A percentile compares a stretch with the other conserved stretches of the same genome.
Evolutionary conservation across 2,888 invertebrate species (phyloP).

Genomic region (Parascotia fuliginaria): DNA sequence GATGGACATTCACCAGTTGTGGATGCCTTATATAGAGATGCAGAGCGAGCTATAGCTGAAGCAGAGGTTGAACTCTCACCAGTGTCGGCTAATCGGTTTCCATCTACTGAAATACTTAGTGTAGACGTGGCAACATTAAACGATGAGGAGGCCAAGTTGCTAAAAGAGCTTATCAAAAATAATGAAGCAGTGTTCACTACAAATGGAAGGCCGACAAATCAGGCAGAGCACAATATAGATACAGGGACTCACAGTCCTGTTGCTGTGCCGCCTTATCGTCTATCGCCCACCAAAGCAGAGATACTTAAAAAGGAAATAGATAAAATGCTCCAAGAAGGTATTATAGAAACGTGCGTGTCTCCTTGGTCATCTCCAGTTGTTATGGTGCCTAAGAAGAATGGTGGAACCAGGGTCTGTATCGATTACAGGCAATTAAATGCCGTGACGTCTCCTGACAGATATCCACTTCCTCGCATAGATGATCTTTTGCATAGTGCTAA

Average conservation of each 20-base stretch:
- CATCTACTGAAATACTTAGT: background rate
- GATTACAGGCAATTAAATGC: conserved; percentile 9
- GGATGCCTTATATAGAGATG: background rate
- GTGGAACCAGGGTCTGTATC: conserved; percentile 2
- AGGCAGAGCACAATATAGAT: background rate
- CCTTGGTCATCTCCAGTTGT: conserved; percentile 13
- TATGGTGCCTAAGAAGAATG: conserved; percentile 13
- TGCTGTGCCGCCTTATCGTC: background rate
- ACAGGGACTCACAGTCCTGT: background rate
- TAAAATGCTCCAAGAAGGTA: background rate
- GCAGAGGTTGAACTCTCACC: background rate
- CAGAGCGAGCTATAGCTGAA: background rate
- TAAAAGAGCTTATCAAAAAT: background rate
- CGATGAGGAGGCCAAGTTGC: background rate
- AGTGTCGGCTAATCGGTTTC: background rate
- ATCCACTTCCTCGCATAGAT: conserved; percentile 54
- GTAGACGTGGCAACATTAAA: too few relatives aligned
- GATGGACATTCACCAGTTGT: conserved; percentile 10
- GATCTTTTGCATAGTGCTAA: conserved; percentile 49
- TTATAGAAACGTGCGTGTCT: background rate
- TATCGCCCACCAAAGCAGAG: background rate
- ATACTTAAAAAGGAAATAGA: too few relatives aligned
- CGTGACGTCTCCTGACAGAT: conserved; percentile 1
- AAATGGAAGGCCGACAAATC: background rate
- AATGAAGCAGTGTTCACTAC: background rate